Conservation (phyloP, 2,797 vertebrate genomes). For the Apodemus agrarius region DNA sequence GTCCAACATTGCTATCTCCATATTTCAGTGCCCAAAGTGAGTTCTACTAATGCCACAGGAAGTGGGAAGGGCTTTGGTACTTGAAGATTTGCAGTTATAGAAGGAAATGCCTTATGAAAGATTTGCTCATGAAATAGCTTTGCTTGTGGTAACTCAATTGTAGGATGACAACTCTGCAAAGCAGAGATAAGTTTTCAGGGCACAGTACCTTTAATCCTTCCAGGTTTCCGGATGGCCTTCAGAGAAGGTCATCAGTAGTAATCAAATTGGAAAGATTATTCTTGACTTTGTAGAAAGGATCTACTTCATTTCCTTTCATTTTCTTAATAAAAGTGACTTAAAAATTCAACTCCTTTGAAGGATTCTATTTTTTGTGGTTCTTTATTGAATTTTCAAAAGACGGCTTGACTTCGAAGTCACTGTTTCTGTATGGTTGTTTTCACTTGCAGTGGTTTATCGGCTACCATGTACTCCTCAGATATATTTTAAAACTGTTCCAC, state of each 20-base stretch:
- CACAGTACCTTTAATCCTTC: constrained; percentile 9
- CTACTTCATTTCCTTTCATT: constrained; percentile 53
- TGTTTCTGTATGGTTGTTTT: constrained; percentile 63
- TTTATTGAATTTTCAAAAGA: constrained; percentile 73
- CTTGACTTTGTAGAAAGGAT: constrained; percentile 48
- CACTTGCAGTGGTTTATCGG: constrained; percentile 64
- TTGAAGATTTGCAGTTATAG: neutral
- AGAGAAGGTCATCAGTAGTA: constrained; percentile 26
- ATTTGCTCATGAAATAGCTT: neutral
- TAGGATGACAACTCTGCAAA: neutral
- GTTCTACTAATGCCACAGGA: neutral
- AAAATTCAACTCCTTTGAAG: constrained; percentile 54
- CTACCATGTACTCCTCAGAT: constrained; percentile 54
- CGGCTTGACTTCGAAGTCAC: constrained; percentile 69
- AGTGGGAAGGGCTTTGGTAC: fast-evolving
- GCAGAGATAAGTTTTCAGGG: constrained; percentile 6
- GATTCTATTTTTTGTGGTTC: constrained; percentile 58
- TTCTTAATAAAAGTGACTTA: constrained; percentile 65
- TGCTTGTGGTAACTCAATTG: neutral
- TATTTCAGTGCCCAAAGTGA: neutral
- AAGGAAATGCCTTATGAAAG: neutral
- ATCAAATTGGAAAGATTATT: constrained; percentile 57
- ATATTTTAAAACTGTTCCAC: constrained; percentile 64
- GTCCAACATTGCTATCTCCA: neutral
- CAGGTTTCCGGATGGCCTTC: neutral